These are phyloP conservation scores for Callipepla californica DNA, from an alignment of 2,113 vertebrate genomes.

Conservation along the genomic window DNA sequence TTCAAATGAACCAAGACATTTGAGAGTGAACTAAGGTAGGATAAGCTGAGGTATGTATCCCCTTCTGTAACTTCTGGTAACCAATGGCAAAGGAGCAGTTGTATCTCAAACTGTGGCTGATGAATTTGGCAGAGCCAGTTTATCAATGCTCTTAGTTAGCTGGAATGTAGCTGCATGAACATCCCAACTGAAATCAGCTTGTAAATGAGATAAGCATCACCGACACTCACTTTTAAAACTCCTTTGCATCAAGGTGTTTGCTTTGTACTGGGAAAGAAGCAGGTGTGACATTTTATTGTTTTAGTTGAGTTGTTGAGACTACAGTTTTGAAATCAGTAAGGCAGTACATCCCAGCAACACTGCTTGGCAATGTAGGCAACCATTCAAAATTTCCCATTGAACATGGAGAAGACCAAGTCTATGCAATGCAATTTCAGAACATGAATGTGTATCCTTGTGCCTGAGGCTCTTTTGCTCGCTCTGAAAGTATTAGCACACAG, in stretches of 20 bases:
- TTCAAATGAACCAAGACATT: not conserved
- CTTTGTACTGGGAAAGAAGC: not conserved
- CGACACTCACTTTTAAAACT: not conserved
- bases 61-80: slow-evolving; percentile 1
- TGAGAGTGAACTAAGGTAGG: not conserved
- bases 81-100: not conserved
- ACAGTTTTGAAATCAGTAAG: not conserved
- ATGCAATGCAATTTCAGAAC: not conserved
- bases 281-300: not conserved
- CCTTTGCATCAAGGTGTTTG: not conserved
- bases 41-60: not conserved
- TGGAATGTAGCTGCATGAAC: not conserved
- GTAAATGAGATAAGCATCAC: not conserved
- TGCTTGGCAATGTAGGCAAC: not conserved
- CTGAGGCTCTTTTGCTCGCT: not conserved
- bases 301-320: not conserved
- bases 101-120: not conserved
- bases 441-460: not conserved
- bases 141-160: slow-evolving; percentile 31
- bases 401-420: not conserved
- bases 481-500: not conserved
- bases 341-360: not conserved
- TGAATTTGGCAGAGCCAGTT: not conserved
- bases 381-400: not conserved
- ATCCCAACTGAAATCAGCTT: not conserved